Base-by-base conservation (phyloP, 1,140 invertebrate species). In the Hesperophylax magnus region DNA sequence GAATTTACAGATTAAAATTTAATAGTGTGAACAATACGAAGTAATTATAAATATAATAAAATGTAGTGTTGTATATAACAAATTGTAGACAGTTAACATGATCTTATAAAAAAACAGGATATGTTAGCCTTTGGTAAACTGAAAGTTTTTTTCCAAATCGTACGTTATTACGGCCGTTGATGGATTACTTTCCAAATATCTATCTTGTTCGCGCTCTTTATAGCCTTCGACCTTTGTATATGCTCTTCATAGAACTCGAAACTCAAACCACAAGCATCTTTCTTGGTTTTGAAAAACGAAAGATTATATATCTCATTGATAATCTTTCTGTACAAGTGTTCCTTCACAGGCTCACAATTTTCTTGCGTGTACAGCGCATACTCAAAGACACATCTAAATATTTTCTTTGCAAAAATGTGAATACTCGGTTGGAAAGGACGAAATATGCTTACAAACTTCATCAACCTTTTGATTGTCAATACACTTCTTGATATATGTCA, bases 331-430 rank as follows among this genome's bases (percentile, higher is more conserved):
- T 56, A 56, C 17, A 56, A 8, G 18, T 56, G 54, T 61, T 61
- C 58, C 17, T 61, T 61, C 9, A 61, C 58, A 5, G 20, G 20
- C 6, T 61, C 20, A n/a, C 1, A 2, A 18, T 58, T 17, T 58
- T 15, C 14, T 58, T 58, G n/a, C n/a, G n/a, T n/a, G n/a, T n/a
- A n/a, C n/a, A n/a, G n/a, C n/a, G n/a, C 2, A n/a, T 58, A 58
- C n/a, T 58, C 8, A 58, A 61, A 61, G 5, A 18, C 7, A 0
- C 17, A 15, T 22, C 8, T 3, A 61, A 20, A 22, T 61, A 61
- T 22, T 61, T 56, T 56, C 54, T 61, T 61, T 61, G 17, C 58
- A 24, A 61, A 20, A 61, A 61, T 61, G 58, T 22, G 18, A 61
- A 2, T 61, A 3, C 5, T 61, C 54, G 54, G 54, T 56, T 56